Conservation (phyloP, 2,888 invertebrate genomes). For the Oegoconia quadripuncta region DNA sequence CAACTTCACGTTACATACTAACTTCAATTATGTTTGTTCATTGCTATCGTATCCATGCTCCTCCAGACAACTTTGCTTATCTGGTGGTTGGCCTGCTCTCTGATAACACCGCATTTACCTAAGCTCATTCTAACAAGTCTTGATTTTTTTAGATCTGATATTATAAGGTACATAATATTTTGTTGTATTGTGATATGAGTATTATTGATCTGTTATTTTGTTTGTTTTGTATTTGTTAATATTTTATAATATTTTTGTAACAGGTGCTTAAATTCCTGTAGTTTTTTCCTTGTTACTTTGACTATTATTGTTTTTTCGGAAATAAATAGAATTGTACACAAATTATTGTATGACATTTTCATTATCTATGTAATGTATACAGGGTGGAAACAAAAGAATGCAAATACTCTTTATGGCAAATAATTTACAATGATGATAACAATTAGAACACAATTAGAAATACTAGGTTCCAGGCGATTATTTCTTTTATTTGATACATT, state of each 20-base stretch:
- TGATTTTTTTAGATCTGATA: neutral
- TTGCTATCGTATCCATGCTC: neutral
- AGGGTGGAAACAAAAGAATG: too few species aligned
- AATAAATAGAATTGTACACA: neutral
- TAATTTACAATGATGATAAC: too few species aligned
- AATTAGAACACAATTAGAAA: too few species aligned
- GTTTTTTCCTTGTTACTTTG: neutral
- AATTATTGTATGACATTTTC: too few species aligned
- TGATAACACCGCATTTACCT: conserved; percentile 3
- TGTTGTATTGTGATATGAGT: neutral
- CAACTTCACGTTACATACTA: neutral
- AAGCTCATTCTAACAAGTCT: neutral
- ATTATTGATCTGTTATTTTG: neutral
- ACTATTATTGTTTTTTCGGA: neutral
- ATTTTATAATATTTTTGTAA: neutral
- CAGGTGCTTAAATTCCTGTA: neutral
- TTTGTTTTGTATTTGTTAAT: neutral
- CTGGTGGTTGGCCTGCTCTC: conserved; percentile 1
- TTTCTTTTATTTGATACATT: too few species aligned
- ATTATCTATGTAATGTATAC: too few species aligned
- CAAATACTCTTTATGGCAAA: too few species aligned
- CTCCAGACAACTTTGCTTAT: neutral
- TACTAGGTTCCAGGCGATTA: too few species aligned
- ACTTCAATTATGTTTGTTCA: neutral
- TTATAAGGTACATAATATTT: neutral